Percentiles rank a stretch among this genome's conserved stretches.
Evolutionary conservation across 2,113 vertebrate species (phyloP).

Genomic region (Rhizomys pruinosus): DNA sequence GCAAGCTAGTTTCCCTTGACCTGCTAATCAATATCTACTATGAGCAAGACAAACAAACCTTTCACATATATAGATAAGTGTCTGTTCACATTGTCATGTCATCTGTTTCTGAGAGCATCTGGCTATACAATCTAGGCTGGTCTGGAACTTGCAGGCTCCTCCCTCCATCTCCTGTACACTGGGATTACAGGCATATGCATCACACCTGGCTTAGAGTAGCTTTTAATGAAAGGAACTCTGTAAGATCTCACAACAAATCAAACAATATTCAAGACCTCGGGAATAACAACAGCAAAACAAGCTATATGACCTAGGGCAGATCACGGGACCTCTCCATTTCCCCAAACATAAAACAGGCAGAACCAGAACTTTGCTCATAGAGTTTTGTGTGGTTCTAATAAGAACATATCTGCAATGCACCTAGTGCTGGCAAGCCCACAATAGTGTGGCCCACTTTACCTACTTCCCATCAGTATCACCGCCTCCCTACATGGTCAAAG

Average conservation of each 20-base stretch:
- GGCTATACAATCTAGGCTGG: background rate
- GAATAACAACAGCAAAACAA: background rate
- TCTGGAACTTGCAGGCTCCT: background rate
- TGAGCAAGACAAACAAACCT: background rate
- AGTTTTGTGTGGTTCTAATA: background rate
- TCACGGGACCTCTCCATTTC: background rate
- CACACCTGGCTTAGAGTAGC: background rate
- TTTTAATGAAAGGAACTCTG: background rate
- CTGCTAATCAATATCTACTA: background rate
- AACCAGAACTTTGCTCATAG: background rate
- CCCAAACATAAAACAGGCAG: constrained; percentile 6
- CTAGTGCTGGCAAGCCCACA: background rate
- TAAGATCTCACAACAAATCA: background rate
- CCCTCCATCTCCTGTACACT: background rate
- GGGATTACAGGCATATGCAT: too few species aligned
- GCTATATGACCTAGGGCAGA: background rate
- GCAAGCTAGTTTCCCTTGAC: background rate
- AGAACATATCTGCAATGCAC: background rate
- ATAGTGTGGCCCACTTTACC: background rate
- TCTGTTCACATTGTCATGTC: background rate
- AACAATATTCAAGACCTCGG: background rate
- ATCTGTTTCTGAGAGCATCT: background rate
- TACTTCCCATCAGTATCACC: background rate
- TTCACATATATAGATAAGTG: background rate
- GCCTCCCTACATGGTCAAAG: too few species aligned